A percentile compares a stretch with the other conserved stretches of the same genome.
Conservation (phyloP, 1,140 invertebrate genomes). For the Sinonovacula constricta region DNA sequence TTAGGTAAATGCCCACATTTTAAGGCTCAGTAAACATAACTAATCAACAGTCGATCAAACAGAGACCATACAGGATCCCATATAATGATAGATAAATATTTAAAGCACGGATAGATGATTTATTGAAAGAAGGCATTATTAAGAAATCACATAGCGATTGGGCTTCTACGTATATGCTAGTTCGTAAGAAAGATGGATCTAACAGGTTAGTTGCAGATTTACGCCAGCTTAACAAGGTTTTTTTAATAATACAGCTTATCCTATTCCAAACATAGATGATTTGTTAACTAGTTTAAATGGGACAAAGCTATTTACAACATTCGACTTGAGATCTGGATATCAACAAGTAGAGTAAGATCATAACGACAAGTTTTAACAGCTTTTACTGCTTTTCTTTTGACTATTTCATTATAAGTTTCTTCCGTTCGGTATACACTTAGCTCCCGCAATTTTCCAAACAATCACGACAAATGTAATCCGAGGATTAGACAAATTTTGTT, state of each 20-base stretch:
- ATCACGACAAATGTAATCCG: too few species aligned
- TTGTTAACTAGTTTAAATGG: background rate
- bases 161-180: background rate
- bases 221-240: background rate
- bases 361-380: background rate
- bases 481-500: too few species aligned
- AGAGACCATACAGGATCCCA: background rate
- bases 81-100: background rate
- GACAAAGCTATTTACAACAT: background rate
- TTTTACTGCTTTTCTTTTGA: too few species aligned
- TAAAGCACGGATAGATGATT: background rate
- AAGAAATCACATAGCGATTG: background rate
- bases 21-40: too few species aligned
- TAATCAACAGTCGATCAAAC: background rate
- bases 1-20: too few species aligned
- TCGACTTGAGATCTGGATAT: background rate
- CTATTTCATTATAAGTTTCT: too few species aligned
- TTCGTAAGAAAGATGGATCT: background rate
- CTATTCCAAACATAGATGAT: background rate
- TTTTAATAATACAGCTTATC: background rate
- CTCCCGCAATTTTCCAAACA: too few species aligned
- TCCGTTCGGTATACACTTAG: too few species aligned
- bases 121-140: background rate
- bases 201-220: background rate
- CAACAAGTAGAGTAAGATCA: background rate